Percentiles rank a stretch among this genome's conserved stretches.
Evolutionary conservation across 2,113 vertebrate genomes (phyloP).

Genomic region (Ptilorrhoa leucosticta): DNA sequence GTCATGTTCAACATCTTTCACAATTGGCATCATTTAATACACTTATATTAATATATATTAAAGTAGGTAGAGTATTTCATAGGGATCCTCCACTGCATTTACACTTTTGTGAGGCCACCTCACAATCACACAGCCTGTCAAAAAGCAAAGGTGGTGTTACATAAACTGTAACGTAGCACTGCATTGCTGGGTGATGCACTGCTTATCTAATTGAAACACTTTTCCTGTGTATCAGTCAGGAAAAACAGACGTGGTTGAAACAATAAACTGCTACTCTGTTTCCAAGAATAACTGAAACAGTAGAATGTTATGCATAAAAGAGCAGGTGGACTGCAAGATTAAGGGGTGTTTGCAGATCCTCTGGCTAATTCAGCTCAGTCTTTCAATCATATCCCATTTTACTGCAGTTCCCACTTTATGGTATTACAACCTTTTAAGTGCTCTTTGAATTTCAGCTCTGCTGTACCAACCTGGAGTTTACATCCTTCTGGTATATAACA

Average conservation of each 20-base stretch:
- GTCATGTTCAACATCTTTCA: neutral
- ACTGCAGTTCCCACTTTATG: neutral
- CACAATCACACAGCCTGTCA: neutral
- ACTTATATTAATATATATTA: neutral
- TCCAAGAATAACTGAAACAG: conserved; percentile 65
- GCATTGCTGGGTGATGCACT: conserved; percentile 26
- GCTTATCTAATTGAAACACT: conserved; percentile 68
- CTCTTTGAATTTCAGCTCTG: neutral
- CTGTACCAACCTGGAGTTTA: neutral
- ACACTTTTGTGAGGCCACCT: neutral
- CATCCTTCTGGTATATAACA: neutral
- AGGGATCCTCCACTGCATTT: neutral
- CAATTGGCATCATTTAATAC: neutral
- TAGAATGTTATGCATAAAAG: neutral
- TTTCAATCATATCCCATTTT: neutral
- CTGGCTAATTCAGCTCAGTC: neutral
- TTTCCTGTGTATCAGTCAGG: conserved; percentile 67
- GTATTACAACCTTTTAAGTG: neutral
- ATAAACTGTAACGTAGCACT: neutral
- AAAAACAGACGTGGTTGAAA: conserved; percentile 66
- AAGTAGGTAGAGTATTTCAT: neutral
- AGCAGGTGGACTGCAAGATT: conserved; percentile 57
- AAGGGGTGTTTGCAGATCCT: neutral
- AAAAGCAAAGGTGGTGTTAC: neutral
- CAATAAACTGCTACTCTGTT: conserved; percentile 40